These are phyloP conservation scores for Neostethus bicornis DNA, from an alignment of 2,797 vertebrate species.

Conservation along the genomic window DNA sequence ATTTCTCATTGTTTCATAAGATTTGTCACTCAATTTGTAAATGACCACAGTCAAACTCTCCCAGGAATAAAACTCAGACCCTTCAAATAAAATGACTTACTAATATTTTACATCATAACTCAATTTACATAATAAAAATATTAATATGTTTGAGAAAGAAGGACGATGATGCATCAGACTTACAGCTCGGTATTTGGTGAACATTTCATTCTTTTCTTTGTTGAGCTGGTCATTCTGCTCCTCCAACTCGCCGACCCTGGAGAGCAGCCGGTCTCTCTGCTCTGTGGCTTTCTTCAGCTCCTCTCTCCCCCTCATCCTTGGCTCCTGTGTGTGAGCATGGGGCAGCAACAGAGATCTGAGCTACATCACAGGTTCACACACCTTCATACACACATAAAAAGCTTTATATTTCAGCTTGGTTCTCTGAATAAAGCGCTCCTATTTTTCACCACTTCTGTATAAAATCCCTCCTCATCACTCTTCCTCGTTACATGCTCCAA, in stretches of 20 bases:
- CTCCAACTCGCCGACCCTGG: conserved; percentile 69
- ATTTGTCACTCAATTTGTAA: no score
- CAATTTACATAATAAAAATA: conserved; percentile 17
- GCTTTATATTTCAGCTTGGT: conserved; percentile 33
- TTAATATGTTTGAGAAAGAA: neutral
- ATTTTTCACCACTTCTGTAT: conserved; percentile 39
- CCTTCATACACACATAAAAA: conserved; percentile 23
- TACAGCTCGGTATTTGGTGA: conserved; percentile 68
- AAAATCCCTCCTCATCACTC: conserved; percentile 13
- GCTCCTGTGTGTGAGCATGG: conserved; percentile 33
- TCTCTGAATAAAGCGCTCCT: conserved; percentile 25
- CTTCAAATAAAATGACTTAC: conserved; percentile 31
- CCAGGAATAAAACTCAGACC: conserved; percentile 56
- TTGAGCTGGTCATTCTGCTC: conserved; percentile 64
- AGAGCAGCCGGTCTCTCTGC: conserved; percentile 71
- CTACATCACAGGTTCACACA: conserved; percentile 27
- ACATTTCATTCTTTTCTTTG: conserved; percentile 69
- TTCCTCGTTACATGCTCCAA: conserved; percentile 10
- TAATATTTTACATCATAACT: conserved; percentile 19
- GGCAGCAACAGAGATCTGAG: conserved; percentile 45
- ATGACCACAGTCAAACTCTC: conserved; percentile 59
- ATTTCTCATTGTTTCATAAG: no score
- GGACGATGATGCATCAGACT: conserved; percentile 55
- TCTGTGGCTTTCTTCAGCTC: conserved; percentile 76
- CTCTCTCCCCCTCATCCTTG: conserved; percentile 78